These are phyloP conservation scores for Saccostrea glomerata DNA, from an alignment of 1,140 invertebrate species.

Conservation along the genomic window DNA sequence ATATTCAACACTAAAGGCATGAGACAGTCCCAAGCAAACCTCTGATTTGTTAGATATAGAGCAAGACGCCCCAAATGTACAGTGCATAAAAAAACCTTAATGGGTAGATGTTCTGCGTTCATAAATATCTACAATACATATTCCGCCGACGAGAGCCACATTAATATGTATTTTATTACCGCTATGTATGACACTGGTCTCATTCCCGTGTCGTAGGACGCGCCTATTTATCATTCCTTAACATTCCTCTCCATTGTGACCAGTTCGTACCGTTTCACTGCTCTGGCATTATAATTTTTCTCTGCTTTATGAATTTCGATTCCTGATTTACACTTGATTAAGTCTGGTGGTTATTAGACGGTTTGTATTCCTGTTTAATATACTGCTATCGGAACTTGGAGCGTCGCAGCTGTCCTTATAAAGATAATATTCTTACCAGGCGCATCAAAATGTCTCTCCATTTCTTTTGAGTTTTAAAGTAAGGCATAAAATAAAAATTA, in stretches of 20 bases:
- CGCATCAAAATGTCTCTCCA: neutral
- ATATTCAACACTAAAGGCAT: too few relatives aligned
- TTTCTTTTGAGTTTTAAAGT: neutral
- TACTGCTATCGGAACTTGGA: neutral
- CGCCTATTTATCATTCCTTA: constrained; percentile 17
- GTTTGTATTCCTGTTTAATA: neutral
- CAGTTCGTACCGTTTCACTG: neutral
- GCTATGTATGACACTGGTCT: neutral
- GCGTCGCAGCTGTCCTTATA: neutral
- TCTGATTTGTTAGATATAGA: neutral
- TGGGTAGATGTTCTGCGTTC: neutral
- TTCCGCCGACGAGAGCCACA: neutral
- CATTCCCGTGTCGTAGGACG: neutral
- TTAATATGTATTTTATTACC: constrained; percentile 5
- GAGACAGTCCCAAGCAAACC: too few relatives aligned
- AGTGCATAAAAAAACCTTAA: neutral
- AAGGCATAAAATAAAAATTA: neutral
- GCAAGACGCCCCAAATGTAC: neutral
- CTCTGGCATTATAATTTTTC: neutral
- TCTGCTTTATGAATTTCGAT: neutral
- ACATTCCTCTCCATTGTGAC: neutral
- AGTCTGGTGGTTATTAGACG: neutral
- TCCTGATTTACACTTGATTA: constrained; percentile 22
- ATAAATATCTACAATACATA: neutral
- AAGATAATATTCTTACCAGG: neutral